Evolutionary conservation across 1,140 invertebrate species (phyloP).

Genomic region (Battus philenor): DNA sequence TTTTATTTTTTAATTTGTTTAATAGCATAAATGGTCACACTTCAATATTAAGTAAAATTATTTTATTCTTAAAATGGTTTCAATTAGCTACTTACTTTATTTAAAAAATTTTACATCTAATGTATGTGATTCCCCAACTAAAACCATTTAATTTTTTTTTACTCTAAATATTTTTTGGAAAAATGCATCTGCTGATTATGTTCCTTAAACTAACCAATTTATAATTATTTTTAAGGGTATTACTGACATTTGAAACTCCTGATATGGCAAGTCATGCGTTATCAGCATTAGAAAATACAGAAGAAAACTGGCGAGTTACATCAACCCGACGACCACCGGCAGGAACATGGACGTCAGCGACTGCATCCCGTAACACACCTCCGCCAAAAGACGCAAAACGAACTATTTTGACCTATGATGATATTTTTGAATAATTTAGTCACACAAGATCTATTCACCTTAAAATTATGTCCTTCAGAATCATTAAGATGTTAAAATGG

Average conservation of each 20-base stretch:
- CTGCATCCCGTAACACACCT: conserved; percentile 35
- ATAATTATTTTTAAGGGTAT: too few species aligned
- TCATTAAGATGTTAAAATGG: too few species aligned
- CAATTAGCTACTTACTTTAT: too few species aligned
- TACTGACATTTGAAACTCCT: conserved; percentile 94
- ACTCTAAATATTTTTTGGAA: too few species aligned
- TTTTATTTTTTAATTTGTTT: conserved; percentile 1
- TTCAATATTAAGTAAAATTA: background rate
- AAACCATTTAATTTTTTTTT: too few species aligned
- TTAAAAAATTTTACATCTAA: too few species aligned
- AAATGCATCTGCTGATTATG: too few species aligned
- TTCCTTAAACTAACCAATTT: too few species aligned
- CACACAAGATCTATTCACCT: too few species aligned
- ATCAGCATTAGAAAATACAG: conserved; percentile 88
- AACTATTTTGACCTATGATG: conserved; percentile 59
- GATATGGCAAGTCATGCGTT: conserved; percentile 92
- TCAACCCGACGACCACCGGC: conserved; percentile 37
- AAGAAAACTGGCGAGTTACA: conserved; percentile 80
- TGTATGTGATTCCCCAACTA: too few species aligned
- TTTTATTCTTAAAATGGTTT: too few species aligned
- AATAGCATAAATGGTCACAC: background rate
- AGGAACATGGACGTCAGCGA: conserved; percentile 45
- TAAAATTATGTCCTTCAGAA: too few species aligned
- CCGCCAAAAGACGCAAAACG: conserved; percentile 59
- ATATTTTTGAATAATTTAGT: conserved; percentile 53